A percentile compares a stretch with the other conserved stretches of the same genome.
Evolutionary conservation across 2,888 invertebrate genomes (phyloP).

Genomic region (Tenthredo mesomela): DNA sequence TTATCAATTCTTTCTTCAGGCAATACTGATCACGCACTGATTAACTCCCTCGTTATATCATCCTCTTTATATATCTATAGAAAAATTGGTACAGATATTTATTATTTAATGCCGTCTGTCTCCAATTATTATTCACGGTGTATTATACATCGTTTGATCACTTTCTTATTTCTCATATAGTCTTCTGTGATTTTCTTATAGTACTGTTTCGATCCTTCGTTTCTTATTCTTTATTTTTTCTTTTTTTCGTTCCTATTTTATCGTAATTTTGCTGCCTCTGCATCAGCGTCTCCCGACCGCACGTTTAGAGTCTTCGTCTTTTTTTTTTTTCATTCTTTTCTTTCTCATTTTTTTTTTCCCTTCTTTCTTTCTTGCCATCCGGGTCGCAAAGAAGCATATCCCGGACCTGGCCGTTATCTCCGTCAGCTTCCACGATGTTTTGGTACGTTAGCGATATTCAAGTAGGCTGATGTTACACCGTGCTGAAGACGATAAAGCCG

Average conservation of each 20-base stretch:
- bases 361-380: neutral
- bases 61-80: too few species aligned
- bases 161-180: neutral
- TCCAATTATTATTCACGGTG: neutral
- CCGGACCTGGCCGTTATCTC: constrained; percentile 36
- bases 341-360: neutral
- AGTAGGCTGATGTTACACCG: constrained; percentile 47
- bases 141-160: neutral
- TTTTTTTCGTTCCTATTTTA: neutral
- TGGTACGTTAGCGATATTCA: constrained; percentile 52
- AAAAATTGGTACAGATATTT: neutral
- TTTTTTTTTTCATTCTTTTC: neutral
- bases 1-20: neutral
- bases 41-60: neutral
- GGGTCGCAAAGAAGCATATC: constrained; percentile 35
- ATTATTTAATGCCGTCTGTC: neutral
- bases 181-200: neutral
- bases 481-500: constrained; percentile 15
- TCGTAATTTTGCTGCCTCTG: constrained; percentile 6
- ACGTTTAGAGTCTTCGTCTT: neutral
- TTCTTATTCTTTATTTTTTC: neutral
- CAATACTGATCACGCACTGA: neutral
- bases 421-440: constrained; percentile 46
- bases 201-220: neutral
- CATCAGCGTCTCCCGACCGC: neutral